These are phyloP conservation scores for Andrena camellia DNA, from an alignment of 2,888 invertebrate genomes.

Conservation along the genomic window DNA sequence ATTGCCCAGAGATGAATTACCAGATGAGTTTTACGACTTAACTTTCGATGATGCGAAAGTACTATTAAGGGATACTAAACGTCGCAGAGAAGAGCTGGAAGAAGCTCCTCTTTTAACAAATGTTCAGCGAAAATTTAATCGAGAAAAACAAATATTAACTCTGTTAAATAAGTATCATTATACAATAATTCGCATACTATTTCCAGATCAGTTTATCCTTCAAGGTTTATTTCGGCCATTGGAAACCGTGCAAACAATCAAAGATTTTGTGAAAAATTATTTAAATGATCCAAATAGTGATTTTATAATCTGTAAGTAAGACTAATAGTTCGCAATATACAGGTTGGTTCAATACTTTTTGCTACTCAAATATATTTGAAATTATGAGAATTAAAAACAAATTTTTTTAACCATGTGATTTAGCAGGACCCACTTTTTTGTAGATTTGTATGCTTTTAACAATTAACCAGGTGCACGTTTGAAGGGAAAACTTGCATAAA, in stretches of 20 bases:
- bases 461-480: too few relatives aligned
- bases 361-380: neutral
- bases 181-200: slow-evolving; percentile 93
- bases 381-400: neutral
- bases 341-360: neutral
- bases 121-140: slow-evolving; percentile 87
- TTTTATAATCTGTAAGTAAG: slow-evolving; percentile 92
- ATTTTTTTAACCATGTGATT: neutral
- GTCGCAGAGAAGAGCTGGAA: slow-evolving; percentile 88
- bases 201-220: slow-evolving; percentile 93
- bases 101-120: slow-evolving; percentile 91
- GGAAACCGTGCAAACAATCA: slow-evolving; percentile 90
- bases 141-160: slow-evolving; percentile 86
- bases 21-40: slow-evolving; percentile 95
- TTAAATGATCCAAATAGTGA: slow-evolving; percentile 88
- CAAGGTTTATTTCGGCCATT: slow-evolving; percentile 94
- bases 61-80: slow-evolving; percentile 91
- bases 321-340: neutral
- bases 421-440: neutral
- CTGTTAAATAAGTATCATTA: slow-evolving; percentile 90
- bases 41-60: slow-evolving; percentile 93
- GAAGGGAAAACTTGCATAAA: too few relatives aligned
- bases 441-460: neutral
- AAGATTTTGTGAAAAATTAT: slow-evolving; percentile 91
- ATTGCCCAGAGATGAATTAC: slow-evolving; percentile 89